Percentiles rank a stretch among this genome's conserved stretches.
Conservation (phyloP, 2,888 invertebrate genomes). For the Agrotis ipsilon region DNA sequence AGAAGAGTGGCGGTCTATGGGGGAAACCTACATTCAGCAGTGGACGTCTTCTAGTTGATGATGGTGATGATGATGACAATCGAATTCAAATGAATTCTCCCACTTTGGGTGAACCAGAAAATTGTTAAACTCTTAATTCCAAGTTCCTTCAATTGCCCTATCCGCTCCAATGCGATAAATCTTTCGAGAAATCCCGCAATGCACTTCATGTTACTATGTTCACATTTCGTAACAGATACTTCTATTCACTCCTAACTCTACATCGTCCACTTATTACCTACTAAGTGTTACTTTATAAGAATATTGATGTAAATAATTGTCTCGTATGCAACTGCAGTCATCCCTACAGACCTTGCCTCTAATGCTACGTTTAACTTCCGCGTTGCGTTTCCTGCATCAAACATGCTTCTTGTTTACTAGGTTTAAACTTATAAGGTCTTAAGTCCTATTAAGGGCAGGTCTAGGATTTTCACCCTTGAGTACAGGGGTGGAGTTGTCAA, state of each 20-base stretch:
- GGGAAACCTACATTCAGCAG: too few relatives aligned
- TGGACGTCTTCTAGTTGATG: too few relatives aligned
- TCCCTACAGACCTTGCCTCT: constrained; percentile 61
- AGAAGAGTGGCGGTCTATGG: too few relatives aligned
- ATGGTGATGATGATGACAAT: too few relatives aligned
- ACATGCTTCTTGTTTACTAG: constrained; percentile 35
- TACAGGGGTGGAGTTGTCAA: background rate
- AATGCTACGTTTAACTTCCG: constrained; percentile 69
- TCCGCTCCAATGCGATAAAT: too few relatives aligned
- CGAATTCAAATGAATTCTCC: too few relatives aligned
- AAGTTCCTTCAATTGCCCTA: too few relatives aligned
- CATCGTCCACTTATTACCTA: constrained; percentile 4
- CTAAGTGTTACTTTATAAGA: constrained; percentile 46
- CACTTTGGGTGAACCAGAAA: too few relatives aligned
- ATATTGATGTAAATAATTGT: constrained; percentile 55
- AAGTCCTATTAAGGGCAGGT: constrained; percentile 14
- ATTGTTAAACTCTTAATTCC: too few relatives aligned
- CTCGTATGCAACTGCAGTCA: constrained; percentile 57
- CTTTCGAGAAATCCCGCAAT: too few relatives aligned
- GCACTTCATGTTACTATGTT: too few relatives aligned
- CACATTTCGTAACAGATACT: background rate
- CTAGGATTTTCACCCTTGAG: constrained; percentile 1
- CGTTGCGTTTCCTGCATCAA: constrained; percentile 69
- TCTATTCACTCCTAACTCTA: constrained; percentile 33
- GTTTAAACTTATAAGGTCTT: constrained; percentile 39